A percentile compares a stretch with the other conserved stretches of the same genome.
Evolutionary conservation across 2,888 invertebrate species (phyloP).

Genomic region (Leucoma salicis): DNA sequence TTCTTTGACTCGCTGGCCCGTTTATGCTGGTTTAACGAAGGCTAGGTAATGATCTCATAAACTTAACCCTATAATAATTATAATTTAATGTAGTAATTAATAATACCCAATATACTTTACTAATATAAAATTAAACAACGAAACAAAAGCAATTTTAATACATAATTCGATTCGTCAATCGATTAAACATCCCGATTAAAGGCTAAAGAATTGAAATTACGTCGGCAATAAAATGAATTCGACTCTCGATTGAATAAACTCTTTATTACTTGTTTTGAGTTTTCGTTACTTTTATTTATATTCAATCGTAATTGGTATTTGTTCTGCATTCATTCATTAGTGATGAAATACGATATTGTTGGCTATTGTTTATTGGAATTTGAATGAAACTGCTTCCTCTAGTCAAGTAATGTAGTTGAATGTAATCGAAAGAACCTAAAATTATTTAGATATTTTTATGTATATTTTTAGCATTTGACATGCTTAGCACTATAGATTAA

Average conservation of each 20-base stretch:
- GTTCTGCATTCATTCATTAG: conserved; percentile 66
- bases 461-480: too few species aligned
- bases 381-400: background rate
- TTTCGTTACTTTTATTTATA: conserved; percentile 53
- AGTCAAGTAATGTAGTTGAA: too few species aligned
- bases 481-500: too few species aligned
- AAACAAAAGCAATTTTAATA: background rate
- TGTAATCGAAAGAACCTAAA: too few species aligned
- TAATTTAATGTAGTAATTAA: too few species aligned
- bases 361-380: conserved; percentile 41
- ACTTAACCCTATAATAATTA: too few species aligned
- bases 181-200: conserved; percentile 39
- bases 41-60: too few species aligned
- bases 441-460: too few species aligned
- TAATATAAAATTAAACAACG: background rate
- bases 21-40: too few species aligned
- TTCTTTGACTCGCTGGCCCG: too few species aligned
- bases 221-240: conserved; percentile 57
- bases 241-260: conserved; percentile 51
- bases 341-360: conserved; percentile 72
- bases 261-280: conserved; percentile 52
- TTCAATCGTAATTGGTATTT: conserved; percentile 71
- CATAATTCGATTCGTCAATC: conserved; percentile 23
- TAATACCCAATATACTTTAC: too few species aligned
- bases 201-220: conserved; percentile 61